Evolutionary conservation across 1,140 invertebrate species (phyloP).

Genomic region (Ceratosolen solmsi): DNA sequence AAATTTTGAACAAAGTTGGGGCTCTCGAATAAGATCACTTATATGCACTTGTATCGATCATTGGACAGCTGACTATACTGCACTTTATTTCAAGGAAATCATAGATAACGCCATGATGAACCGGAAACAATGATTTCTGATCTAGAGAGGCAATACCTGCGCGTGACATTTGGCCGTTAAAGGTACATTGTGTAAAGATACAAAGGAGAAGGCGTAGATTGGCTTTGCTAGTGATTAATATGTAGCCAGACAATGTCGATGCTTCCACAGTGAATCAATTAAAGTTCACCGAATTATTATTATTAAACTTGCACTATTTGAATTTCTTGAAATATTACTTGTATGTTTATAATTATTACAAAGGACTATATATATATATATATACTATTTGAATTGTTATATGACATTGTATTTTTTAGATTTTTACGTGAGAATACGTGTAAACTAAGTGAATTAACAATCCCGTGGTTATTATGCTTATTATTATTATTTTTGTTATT

Average conservation of each 20-base stretch:
- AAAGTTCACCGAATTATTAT: too few species aligned
- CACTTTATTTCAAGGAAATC: neutral
- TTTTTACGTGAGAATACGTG: too few species aligned
- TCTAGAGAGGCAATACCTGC: neutral
- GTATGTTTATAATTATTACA: too few species aligned
- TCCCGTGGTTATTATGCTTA: too few species aligned
- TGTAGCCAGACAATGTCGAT: neutral
- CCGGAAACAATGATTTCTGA: neutral
- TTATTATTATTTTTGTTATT: too few species aligned
- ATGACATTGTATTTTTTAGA: too few species aligned
- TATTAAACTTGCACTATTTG: too few species aligned
- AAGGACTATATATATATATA: too few species aligned
- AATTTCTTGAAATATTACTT: too few species aligned
- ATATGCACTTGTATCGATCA: neutral
- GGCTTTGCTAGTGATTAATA: neutral
- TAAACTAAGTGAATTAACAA: too few species aligned
- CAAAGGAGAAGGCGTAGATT: neutral
- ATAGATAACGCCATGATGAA: neutral
- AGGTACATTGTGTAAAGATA: neutral
- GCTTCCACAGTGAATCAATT: too few species aligned
- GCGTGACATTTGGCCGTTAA: neutral
- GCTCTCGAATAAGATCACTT: neutral
- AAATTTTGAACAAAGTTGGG: neutral
- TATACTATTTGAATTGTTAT: too few species aligned
- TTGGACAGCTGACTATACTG: neutral